Evolutionary conservation across 2,888 invertebrate genomes (phyloP), one percentile per base, ranked within the genome.

Genomic region (Myopa testacea): DNA sequence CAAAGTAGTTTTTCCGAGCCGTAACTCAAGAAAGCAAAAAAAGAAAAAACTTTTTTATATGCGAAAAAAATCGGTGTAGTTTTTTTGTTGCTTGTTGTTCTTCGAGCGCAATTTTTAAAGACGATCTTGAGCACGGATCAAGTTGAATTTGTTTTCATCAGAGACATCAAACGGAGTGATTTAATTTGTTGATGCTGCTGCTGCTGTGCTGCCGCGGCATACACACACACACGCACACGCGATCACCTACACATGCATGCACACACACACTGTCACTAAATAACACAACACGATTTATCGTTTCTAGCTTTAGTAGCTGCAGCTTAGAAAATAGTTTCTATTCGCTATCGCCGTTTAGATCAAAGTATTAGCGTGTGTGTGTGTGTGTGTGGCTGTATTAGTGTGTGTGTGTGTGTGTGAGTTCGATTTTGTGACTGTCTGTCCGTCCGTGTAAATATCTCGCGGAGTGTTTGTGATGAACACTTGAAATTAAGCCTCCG

Each of bases 401-500:
- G 34, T 72, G 62, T 63, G 34, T 63, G 38, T 63, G 34, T 63
- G 38, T 67, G 40, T 70, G 60, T 62, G 73, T 63, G 12, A 4
- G 67, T 16, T 5, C 34, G 34, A 14, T 63, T 26, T 7, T 26
- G 19, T 74, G 34, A 37, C 16, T n/a, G n/a, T 72, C 19, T 60
- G 26, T 78, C 26, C 45, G 63, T 63, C 45, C 58, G 63, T 38
- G 19, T 74, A 38, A 7, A 19, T 62, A n/a, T 71, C 68, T 63
- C 62, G 62, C 58, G 38, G 38, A 38, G 77, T 78, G 75, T 70
- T 50, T 65, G 55, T 38, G 52, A 38, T 75, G 75, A 50, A 82
- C 84, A 86, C 85, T 86, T 85, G 84, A 87, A 88, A 87, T 86
- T 86, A 87, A 86, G 85, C 84, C 84, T 84, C 84, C 83, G 84